Evolutionary conservation across 2,888 invertebrate species (phyloP).

Genomic region (Norana najaformis): DNA sequence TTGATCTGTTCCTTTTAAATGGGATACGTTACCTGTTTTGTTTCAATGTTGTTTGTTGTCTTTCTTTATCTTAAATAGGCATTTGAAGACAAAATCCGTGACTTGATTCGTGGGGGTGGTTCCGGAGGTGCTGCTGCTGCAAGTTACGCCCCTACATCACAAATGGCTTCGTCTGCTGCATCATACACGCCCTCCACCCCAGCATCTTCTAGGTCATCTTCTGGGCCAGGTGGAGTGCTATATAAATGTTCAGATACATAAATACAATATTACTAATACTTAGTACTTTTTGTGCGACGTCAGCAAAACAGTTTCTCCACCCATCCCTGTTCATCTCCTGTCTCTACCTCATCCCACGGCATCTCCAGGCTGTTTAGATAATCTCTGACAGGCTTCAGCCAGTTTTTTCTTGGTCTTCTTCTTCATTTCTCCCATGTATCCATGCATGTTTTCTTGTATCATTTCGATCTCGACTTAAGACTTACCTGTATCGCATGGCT

Average conservation of each 20-base stretch:
- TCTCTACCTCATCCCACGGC: no score
- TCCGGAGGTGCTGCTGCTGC: background rate
- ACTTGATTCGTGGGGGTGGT: background rate
- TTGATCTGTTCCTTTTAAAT: background rate
- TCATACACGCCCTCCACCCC: background rate
- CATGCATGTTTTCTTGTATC: no score
- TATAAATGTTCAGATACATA: background rate
- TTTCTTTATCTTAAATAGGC: background rate
- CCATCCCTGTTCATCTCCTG: no score
- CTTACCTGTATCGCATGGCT: no score
- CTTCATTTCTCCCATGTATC: no score
- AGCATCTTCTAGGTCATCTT: background rate
- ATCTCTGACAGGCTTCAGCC: no score
- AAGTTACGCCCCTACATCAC: background rate
- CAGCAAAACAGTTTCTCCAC: no score
- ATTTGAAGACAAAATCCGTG: background rate
- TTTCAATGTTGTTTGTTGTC: background rate
- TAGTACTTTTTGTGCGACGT: no score
- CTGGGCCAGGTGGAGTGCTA: background rate
- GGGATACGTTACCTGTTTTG: background rate
- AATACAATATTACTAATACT: no score
- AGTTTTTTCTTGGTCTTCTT: no score
- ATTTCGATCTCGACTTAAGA: no score
- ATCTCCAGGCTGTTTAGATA: no score
- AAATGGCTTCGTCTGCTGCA: background rate